A percentile compares a stretch with the other conserved stretches of the same genome.
Conservation (phyloP, 2,888 invertebrate species). For the Cheilosia urbana region DNA sequence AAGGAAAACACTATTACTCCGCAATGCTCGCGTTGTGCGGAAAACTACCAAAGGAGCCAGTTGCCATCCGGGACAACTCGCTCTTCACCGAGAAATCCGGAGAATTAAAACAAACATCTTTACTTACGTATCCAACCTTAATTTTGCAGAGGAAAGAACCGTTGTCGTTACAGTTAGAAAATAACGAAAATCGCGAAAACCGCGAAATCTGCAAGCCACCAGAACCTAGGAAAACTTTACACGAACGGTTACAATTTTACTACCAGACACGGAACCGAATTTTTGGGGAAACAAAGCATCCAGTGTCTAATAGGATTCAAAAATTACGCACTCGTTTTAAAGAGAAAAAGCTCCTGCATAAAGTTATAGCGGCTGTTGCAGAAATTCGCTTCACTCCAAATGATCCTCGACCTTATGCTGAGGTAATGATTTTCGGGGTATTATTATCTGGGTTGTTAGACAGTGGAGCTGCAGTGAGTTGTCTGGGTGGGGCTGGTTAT, state of each 20-base stretch:
- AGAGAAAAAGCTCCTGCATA: no score
- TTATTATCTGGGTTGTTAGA: no score
- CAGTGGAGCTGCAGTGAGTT: no score
- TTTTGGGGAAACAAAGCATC: no score
- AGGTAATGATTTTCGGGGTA: no score
- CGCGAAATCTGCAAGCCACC: background rate
- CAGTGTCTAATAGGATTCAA: background rate
- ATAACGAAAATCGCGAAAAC: background rate
- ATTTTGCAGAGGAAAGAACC: background rate
- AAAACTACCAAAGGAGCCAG: background rate
- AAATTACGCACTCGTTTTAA: background rate
- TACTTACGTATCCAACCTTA: background rate
- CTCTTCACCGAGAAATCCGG: background rate
- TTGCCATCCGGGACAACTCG: background rate
- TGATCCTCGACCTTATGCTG: no score
- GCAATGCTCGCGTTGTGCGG: slow-evolving; percentile 1
- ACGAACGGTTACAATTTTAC: background rate
- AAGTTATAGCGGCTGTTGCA: no score
- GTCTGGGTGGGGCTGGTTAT: no score
- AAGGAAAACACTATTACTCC: background rate
- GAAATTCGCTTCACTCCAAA: no score
- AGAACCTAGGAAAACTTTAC: background rate
- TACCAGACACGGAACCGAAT: background rate
- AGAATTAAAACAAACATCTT: background rate
- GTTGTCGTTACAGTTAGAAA: background rate